phyloP scores from a whole-genome alignment of 2,888 invertebrate species.

The Lasiommata megera region DNA sequence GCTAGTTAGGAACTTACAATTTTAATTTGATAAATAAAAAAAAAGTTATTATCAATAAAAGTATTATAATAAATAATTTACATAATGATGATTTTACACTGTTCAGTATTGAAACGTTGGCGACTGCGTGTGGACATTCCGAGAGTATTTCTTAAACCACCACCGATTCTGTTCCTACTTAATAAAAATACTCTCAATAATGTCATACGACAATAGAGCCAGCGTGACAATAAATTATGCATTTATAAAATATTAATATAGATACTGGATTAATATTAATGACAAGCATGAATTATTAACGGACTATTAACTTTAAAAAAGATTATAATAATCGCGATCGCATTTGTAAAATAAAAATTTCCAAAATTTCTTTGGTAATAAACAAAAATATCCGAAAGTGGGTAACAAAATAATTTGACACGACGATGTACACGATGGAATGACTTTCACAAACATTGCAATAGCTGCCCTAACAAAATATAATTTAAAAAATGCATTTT shows the following conservation, averaged over 20 bases:
- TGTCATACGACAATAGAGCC: conserved; percentile 54
- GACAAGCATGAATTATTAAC: conserved; percentile 57
- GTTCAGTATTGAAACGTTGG: conserved; percentile 47
- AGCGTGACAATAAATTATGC: conserved; percentile 70
- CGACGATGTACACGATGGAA: conserved; percentile 54
- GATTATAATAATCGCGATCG: conserved; percentile 45
- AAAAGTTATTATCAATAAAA: conserved; percentile 45
- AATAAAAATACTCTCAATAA: conserved; percentile 69
- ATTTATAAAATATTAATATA: conserved; percentile 62
- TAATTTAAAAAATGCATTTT: conserved; percentile 65
- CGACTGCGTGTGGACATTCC: conserved; percentile 49
- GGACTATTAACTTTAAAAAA: conserved; percentile 39
- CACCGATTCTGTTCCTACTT: conserved; percentile 37
- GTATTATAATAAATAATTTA: conserved; percentile 76
- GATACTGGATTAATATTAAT: conserved; percentile 57
- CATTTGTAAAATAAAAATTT: conserved; percentile 52
- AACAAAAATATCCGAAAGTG: conserved; percentile 61
- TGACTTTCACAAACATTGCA: conserved; percentile 64
- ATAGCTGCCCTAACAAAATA: conserved; percentile 71
- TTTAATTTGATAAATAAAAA: conserved; percentile 75
- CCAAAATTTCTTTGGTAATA: conserved; percentile 73
- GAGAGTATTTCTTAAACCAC: conserved; percentile 66
- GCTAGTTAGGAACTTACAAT: conserved; percentile 80
- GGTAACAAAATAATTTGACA: conserved; percentile 53
- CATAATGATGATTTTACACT: conserved; percentile 64